Base-by-base conservation (phyloP, 2,888 invertebrate species). In the Ecliptopera silaceata region DNA sequence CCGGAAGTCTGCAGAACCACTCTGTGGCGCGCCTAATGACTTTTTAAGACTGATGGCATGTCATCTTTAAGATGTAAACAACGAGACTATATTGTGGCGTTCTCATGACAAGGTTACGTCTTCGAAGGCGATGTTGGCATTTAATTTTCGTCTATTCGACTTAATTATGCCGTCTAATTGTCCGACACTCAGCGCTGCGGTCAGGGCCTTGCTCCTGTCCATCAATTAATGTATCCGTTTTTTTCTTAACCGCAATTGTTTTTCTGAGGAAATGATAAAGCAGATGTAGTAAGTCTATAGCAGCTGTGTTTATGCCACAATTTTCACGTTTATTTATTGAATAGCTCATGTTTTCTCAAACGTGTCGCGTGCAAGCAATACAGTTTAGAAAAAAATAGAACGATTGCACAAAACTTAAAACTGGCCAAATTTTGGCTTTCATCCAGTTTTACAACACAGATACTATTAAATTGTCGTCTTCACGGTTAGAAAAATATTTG, bases 381-480 rank as follows among this genome's bases (percentile, higher is more conserved):
- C 83, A 72, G 80, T 82, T 82, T 77, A 80, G 84, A 80, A 89
- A 90, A 46, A 90, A 90, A 90, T 90, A 84, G 91, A 88, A 75
- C 90, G 90, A 88, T 91, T 91, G 89, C 91, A 89, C 79, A 91
- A 91, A 88, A 86, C 82, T 81, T 79, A 75, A 82, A 82, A 85
- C 81, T 79, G 80, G 79, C 77, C 73, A 77, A 78, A 82, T 71
- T 78, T 87, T 90, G 90, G 91, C 90, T 70, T 71, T 56, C 70
- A 68, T 85, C 91, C 91, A 90, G 82, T 68, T 75, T 73, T 73
- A 76, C 80, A 77, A 83, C 79, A 80, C 76, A 69, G 79, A 85
- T 84, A 82, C 84, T 78, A 82, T 83, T 80, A 85, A 83, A 84
- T 79, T 78, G 79, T 84, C 81, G 73, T 78, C 78, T 74, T 75